Percentiles rank a stretch among this genome's conserved stretches.
These are phyloP conservation scores for Lutraria lutraria DNA, from an alignment of 2,888 invertebrate genomes.

Conservation along the genomic window DNA sequence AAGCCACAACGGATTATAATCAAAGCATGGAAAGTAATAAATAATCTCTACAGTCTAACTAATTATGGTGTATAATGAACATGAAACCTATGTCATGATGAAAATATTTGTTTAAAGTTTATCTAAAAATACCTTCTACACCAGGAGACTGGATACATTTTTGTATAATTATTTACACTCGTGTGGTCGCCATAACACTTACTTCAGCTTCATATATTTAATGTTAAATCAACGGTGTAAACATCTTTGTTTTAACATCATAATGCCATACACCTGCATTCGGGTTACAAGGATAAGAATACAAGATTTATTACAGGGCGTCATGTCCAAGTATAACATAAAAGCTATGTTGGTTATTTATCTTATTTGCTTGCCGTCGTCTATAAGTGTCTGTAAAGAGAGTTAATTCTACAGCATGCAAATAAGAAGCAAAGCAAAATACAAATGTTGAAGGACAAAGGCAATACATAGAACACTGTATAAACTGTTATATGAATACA, in stretches of 20 bases:
- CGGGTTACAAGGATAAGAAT: not conserved
- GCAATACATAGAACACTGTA: too few relatives aligned
- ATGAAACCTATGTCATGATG: not conserved
- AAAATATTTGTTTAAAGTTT: conserved; percentile 24
- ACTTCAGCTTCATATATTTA: not conserved
- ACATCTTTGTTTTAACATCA: not conserved
- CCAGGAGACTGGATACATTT: not conserved
- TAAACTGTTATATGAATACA: too few relatives aligned
- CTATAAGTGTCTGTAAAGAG: not conserved
- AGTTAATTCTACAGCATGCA: too few relatives aligned
- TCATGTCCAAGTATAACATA: not conserved
- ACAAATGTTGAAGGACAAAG: too few relatives aligned
- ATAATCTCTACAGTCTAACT: not conserved
- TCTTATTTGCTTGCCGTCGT: not conserved
- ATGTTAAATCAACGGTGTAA: not conserved
- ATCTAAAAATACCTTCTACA: not conserved
- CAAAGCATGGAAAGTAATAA: not conserved
- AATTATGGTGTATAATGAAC: not conserved
- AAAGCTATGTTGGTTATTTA: not conserved
- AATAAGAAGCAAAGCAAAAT: too few relatives aligned
- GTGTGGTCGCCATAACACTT: not conserved
- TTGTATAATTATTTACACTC: not conserved
- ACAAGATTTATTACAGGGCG: not conserved
- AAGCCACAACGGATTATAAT: not conserved
- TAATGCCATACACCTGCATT: not conserved